Evolutionary conservation across 2,797 vertebrate species (phyloP).

Genomic region (Myotis daubentonii): DNA sequence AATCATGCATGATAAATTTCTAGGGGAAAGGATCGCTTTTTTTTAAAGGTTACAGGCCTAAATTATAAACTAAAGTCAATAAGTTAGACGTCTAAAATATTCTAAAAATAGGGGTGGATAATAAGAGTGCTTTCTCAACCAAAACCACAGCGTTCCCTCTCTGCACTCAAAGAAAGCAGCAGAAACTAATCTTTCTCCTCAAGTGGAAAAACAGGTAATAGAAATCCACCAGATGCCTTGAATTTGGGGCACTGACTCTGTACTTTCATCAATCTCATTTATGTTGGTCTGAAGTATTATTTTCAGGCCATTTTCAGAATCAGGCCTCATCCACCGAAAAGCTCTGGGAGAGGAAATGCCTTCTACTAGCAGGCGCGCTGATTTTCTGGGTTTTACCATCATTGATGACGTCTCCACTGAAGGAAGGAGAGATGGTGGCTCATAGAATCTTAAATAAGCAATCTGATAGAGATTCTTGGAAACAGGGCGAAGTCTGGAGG

Average conservation of each 20-base stretch:
- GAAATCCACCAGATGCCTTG: slow-evolving; percentile 71
- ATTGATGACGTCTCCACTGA: background rate
- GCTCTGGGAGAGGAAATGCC: slow-evolving; percentile 1
- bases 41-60: slow-evolving; percentile 71
- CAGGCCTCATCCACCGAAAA: background rate
- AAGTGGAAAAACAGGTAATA: slow-evolving; percentile 70
- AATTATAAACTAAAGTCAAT: slow-evolving; percentile 73
- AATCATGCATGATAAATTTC: slow-evolving; percentile 72
- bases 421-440: background rate
- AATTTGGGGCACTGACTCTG: slow-evolving; percentile 62
- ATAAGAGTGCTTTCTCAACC: slow-evolving; percentile 74
- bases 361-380: slow-evolving; percentile 65
- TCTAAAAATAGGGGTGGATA: slow-evolving; percentile 74
- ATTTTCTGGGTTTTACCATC: slow-evolving; percentile 59
- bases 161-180: slow-evolving; percentile 50
- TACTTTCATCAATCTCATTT: slow-evolving; percentile 73
- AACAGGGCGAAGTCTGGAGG: background rate
- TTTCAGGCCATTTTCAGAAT: slow-evolving; percentile 76
- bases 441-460: background rate
- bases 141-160: slow-evolving; percentile 59
- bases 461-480: background rate
- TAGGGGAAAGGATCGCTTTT: slow-evolving; percentile 70
- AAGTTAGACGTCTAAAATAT: slow-evolving; percentile 68
- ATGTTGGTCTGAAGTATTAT: slow-evolving; percentile 75
- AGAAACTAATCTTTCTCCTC: slow-evolving; percentile 76